Base-by-base conservation (phyloP, 2,888 invertebrate species). In the Therioaphis trifolii region DNA sequence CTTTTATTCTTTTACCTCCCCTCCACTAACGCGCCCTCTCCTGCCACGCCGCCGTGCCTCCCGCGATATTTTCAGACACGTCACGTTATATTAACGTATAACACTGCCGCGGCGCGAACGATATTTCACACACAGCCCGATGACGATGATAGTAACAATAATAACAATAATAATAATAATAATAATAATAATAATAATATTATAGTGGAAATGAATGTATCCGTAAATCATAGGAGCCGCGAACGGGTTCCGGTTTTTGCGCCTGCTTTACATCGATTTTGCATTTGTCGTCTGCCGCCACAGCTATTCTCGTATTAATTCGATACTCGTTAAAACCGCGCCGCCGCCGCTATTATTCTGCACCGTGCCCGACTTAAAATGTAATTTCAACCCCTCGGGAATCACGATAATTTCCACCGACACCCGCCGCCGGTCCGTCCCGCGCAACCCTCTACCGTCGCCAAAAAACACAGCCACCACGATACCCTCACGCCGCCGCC, bases 271-370 rank as follows among this genome's bases (percentile, higher is more conserved):
- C 80, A 82, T 82, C 80, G 80, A 82, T 82, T 82, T 82, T 72
- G 72, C 80, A 82, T 82, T 82, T 82, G 80, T 82, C 80, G 80
- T 74, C 72, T 46, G 35, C 72, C 71, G 29, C 58, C 76, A 27
- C 61, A 82, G 80, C 80, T 72, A 82, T 71, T 72, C 72, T 72
- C 80, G 21, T 82, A 82, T 82, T 82, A 82, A 82, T 82, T 82
- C 80, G 80, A 72, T 58, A 82, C 71, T 82, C 80, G 72, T 82
- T 82, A 82, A 74, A 82, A 72, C 80, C 61, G 15, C 69, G 1
- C 78, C 43, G 15, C 52, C 21, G 21, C 43, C 61, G 15, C 77
- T 18, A 46, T 11, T 55, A 55, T 43, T 80, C 71, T 14, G 18
- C 80, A 27, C 71, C 29, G 43, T 18, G 43, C 71, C 80, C 29